Evolutionary conservation across 2,888 invertebrate species (phyloP), one percentile per base, ranked within the genome.

Genomic region (Drosophila atroscutellata): DNA sequence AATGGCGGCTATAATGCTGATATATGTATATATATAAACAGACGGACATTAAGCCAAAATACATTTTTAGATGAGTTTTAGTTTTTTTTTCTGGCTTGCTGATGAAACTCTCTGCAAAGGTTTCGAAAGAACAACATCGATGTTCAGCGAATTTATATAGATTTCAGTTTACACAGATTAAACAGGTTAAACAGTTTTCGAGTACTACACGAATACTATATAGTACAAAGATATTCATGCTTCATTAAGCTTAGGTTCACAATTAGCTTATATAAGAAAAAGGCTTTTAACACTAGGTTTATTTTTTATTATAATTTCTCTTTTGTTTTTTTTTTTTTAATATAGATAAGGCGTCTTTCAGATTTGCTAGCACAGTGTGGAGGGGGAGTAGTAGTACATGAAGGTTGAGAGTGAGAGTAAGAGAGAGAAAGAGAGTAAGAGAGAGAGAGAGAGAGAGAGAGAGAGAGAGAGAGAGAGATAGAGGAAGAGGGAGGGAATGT

Each of bases 311-410:
- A 37, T 37, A 20, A 37, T 34, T 64, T 63, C 28, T n/a, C 6
- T 13, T 13, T 20, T 45, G 3, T 36, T 20, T 20, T 30, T 42
- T 49, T 49, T 34, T 18, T 15, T 51, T 28, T 32, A 64, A 64
- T 56, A 64, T 61, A 77, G 74, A 77, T 77, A 77, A 77, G 77
- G 77, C 78, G 77, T 77, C 64, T 71, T 74, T 77, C 67, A 77
- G 74, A 77, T 77, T 66, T 63, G 73, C 61, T 62, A 68, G 67
- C 70, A 68, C 30, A 42, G 39, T 39, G 28, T 56, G 28, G 39
- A 56, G 32, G 52, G 13, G 49, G 49, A 34, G 39, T 56, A 39
- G 55, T 39, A 49, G 26, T 36, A 28, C 45, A 37, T 34, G 45
- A 34, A 34, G 49, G 26, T 5, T 7, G 18, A 54, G 18, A 13